Base-by-base conservation (phyloP, 1,140 invertebrate genomes). In the Steinernema khuongi region DNA sequence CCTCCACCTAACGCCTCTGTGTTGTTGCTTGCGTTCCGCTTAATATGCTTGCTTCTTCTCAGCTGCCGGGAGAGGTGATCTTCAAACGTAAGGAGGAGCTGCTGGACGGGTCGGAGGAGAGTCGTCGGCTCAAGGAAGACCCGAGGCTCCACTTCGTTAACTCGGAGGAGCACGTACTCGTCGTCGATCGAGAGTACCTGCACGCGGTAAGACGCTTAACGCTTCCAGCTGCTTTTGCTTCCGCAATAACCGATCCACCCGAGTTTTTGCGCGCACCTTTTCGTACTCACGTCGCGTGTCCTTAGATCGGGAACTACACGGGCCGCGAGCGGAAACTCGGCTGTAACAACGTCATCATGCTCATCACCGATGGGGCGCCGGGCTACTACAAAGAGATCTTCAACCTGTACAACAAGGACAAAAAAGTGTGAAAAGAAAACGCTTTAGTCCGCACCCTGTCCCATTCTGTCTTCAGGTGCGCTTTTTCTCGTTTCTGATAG, bases 331-430 rank as follows among this genome's bases (percentile, higher is more conserved):
- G 72, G 18, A 50, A 81, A 68, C 79, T 83, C 72, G 82, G 81
- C 14, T 99, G 96, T 83, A 98, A 97, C 87, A 92, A 96, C 87
- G 95, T 94, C 11, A 98, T 99, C 81, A 98, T 99, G 95, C 86
- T 99, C 67, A 91, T 99, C 77, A 97, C 96, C 11, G 96, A 99
- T 87, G 96, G 96, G 29, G 93, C 96, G 26, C 94, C 96, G 18
- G 92, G 94, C 79, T 93, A 92, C 82, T 95, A 91, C 86, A 91
- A 94, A 81, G 91, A 94, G 79, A 90, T 97, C 66, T 97, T 97
- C 85, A 89, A 92, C 81, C 87, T 89, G 74, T 94, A 92, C 86
- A 97, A 97, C 86, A 92, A 90, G 90, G 76, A 84, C 11, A 85
- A 85, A 74, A 76, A 72, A 67, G 82, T 86, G n/a, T n/a, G n/a